Percentiles rank a stretch among this genome's conserved stretches.
Conservation (phyloP, 2,888 invertebrate species). For the Bombyx huttoni region DNA sequence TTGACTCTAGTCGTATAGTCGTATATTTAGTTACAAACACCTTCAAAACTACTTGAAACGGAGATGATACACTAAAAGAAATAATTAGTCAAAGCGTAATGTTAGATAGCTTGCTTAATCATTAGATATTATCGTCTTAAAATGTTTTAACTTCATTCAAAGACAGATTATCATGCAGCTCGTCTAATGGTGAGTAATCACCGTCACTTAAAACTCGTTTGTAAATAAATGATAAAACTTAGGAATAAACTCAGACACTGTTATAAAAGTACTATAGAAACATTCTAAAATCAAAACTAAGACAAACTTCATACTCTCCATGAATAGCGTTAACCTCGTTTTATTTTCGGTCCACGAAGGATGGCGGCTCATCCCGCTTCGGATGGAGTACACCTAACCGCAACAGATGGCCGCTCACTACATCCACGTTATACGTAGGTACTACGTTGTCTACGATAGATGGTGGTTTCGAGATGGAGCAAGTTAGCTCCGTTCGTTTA, state of each 20-base stretch:
- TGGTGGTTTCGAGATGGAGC: neutral
- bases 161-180: too few species aligned
- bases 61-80: too few species aligned
- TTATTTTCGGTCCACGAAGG: conserved; percentile 41
- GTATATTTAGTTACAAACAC: too few species aligned
- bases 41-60: too few species aligned
- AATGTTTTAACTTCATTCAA: too few species aligned
- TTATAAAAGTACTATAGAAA: neutral
- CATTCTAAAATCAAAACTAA: neutral
- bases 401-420: conserved; percentile 48
- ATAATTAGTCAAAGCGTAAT: too few species aligned
- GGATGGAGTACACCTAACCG: conserved; percentile 46
- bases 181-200: too few species aligned
- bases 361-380: conserved; percentile 40
- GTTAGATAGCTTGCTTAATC: too few species aligned
- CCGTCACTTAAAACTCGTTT: too few species aligned
- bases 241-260: neutral
- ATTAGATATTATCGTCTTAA: too few species aligned
- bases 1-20: too few species aligned
- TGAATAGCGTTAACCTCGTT: conserved; percentile 14
- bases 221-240: too few species aligned
- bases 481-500: neutral
- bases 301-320: neutral
- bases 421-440: neutral
- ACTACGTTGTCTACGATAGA: neutral